Conservation (phyloP, 2,113 vertebrate genomes). For the Hystrix brachyura region DNA sequence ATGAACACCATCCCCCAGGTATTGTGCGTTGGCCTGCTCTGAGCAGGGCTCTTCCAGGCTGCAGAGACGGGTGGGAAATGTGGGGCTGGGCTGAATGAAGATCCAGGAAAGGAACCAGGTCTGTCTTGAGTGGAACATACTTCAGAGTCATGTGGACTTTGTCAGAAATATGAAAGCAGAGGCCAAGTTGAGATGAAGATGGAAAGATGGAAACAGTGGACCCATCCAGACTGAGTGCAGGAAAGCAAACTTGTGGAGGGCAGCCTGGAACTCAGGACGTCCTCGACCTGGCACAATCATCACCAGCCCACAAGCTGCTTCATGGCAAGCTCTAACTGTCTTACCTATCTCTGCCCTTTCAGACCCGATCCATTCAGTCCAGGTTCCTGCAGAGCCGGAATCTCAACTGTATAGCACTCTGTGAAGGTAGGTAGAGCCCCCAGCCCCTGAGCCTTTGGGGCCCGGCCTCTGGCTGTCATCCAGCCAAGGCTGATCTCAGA, state of each 20-base stretch:
- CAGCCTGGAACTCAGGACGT: background rate
- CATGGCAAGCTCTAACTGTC: background rate
- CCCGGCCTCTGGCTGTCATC: background rate
- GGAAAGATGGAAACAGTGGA: background rate
- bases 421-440: conserved; percentile 93
- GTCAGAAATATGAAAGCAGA: conserved; percentile 20
- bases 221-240: background rate
- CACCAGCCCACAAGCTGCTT: background rate
- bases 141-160: background rate
- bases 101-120: conserved; percentile 1
- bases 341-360: conserved; percentile 4
- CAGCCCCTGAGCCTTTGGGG: background rate
- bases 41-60: background rate
- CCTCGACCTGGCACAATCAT: background rate
- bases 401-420: conserved; percentile 99
- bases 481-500: background rate
- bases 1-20: conserved; percentile 99
- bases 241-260: background rate
- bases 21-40: conserved; percentile 44
- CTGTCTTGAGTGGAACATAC: background rate
- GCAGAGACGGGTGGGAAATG: background rate
- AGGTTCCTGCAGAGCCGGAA: conserved; percentile 99
- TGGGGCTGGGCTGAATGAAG: background rate
- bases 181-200: conserved; percentile 25
- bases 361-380: conserved; percentile 98